Evolutionary conservation across 2,113 vertebrate species (phyloP).

Genomic region (Trogon surrucura): DNA sequence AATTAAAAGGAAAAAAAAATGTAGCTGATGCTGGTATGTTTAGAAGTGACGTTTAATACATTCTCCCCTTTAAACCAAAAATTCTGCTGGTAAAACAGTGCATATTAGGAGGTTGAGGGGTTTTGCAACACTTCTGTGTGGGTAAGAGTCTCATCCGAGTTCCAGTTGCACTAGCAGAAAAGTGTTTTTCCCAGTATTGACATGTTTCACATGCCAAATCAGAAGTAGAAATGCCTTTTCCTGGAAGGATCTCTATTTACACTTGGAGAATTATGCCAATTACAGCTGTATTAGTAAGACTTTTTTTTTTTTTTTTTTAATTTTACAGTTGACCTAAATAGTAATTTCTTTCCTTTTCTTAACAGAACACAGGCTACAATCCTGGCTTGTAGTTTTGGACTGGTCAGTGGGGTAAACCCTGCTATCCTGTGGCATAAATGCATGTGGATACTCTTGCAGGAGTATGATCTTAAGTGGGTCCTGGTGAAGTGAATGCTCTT

Average conservation of each 20-base stretch:
- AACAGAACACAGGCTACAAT: not conserved
- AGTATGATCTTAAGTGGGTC: not conserved
- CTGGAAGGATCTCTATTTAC: constrained; percentile 42
- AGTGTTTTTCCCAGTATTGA: constrained; percentile 17
- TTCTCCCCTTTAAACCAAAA: not conserved
- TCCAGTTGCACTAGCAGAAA: not conserved
- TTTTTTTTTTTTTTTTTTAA: not conserved
- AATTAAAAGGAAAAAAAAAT: constrained; percentile 20
- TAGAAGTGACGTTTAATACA: not conserved
- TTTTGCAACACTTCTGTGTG: not conserved
- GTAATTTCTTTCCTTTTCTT: constrained; percentile 1
- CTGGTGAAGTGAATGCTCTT: not conserved
- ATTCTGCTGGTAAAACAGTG: not conserved
- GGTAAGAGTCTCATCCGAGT: not conserved
- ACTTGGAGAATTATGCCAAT: constrained; percentile 6
- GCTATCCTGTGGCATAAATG: not conserved
- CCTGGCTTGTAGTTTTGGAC: not conserved
- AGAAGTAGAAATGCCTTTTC: constrained; percentile 37
- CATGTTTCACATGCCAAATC: not conserved
- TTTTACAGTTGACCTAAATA: constrained; percentile 16
- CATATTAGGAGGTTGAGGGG: not conserved
- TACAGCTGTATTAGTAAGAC: not conserved
- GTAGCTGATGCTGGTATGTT: not conserved
- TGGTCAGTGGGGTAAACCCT: not conserved
- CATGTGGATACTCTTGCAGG: not conserved